Base-by-base conservation (phyloP, 2,888 invertebrate genomes). In the Vannuccia rotundouncinata region DNA sequence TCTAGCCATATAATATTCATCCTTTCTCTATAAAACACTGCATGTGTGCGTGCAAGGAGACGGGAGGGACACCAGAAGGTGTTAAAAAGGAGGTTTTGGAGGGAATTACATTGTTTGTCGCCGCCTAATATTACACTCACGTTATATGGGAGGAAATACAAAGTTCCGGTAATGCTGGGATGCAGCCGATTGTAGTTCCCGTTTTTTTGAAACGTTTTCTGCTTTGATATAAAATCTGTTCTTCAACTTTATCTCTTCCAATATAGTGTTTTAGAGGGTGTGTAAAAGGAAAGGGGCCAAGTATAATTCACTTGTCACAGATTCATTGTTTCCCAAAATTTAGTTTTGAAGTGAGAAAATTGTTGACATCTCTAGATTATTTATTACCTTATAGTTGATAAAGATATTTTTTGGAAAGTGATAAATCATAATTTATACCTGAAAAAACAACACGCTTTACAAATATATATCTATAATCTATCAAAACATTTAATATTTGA, bases 221-320 rank as follows among this genome's bases (percentile, higher is more conserved):
- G n/a, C n/a, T n/a, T n/a, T n/a, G n/a, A n/a, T n/a, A n/a, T n/a
- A n/a, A n/a, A n/a, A n/a, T n/a, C n/a, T n/a, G n/a, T n/a, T n/a
- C n/a, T n/a, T n/a, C n/a, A n/a, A n/a, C n/a, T n/a, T n/a, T n/a
- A 66, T 66, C 66, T 22, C 10, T 66, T 22, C 25, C 25, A 22
- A 17, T 66, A 10, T 66, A 2, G 66, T 22, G 66, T 66, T n/a
- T n/a, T 66, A 66, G 5, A 22, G 25, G 25, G 13, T 66, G 66
- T 66, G n/a, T 27, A 66, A 66, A 27, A 66, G 66, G 66, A 27
- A 66, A 66, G 13, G 66, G 66, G 66, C 66, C 66, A 66, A 22
- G 22, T 66, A n/a, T n/a, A 66, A 66, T 66, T 66, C 22, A 66
- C 25, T 66, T 66, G 66, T 66, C 66, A 66, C 2, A 17, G 10